Evolutionary conservation across 2,797 vertebrate species (phyloP), one percentile per base, ranked within the genome.

Genomic region (Botia almorhae): DNA sequence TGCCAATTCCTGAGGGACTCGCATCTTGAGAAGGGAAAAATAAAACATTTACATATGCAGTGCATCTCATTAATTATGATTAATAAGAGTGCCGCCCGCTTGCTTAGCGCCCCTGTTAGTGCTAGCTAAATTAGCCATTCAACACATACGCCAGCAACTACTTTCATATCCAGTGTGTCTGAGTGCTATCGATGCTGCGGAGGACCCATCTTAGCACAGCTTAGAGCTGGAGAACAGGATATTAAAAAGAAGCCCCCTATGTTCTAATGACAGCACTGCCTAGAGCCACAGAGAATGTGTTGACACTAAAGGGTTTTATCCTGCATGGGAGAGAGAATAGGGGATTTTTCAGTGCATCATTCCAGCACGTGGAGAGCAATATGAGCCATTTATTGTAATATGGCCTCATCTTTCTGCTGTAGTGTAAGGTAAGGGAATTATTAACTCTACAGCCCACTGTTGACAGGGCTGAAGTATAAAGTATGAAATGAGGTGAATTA

Each of bases 381-480:
- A 93, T 92, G 92, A 91, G 91, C 92, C 94, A 91, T 94, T 94
- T 94, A 94, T 92, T 87, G 93, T 95, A 94, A 93, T 93, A 94
- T 79, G 64, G 81, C 71, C 72, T 93, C 93, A 91, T 88, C 68
- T 83, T 43, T 12, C 16, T 14, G 6, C 76, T 26, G 46, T 56
- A 70, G 72, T 6, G 2, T 64, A 70, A 21, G 55, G 53, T 78
- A 75, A 46, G 39, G 71, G 67, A 83, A 64, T 85, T 83, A 81
- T 82, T 83, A 81, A 75, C 76, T 83, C 48, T 69, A 23, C 64
- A 72, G 72, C 61, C 72, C 16, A 21, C 29, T 64, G 74, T 73
- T 70, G 75, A 81, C 70, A 75, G 3, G 60, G 21, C 53, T 73
- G 17, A 63, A 29, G 61, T 68, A 26, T 26, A 2, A 26, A 26